Conservation (phyloP, 2,797 vertebrate species). For the Chaetodon trifasciatus region DNA sequence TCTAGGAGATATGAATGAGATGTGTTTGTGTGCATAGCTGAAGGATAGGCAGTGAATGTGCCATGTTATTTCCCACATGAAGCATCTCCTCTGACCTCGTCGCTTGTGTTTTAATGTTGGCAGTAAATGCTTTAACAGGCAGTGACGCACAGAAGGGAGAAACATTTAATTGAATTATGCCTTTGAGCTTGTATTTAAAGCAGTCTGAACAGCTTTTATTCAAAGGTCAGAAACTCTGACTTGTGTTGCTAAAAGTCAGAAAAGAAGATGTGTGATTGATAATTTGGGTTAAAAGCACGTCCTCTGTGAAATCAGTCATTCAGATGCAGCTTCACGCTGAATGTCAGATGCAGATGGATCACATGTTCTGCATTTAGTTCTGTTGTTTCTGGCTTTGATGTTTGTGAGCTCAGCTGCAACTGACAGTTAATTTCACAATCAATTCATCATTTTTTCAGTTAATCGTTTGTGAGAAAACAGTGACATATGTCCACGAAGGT, state of each 20-base stretch:
- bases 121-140: background rate
- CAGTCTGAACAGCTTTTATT: background rate
- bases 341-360: background rate
- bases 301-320: constrained; percentile 3
- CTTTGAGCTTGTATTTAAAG: background rate
- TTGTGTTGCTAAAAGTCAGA: background rate
- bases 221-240: background rate
- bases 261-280: background rate
- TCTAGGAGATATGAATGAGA: background rate
- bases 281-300: background rate
- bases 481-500: background rate
- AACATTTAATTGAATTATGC: background rate
- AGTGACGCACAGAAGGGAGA: background rate
- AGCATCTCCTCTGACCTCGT: background rate
- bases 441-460: background rate
- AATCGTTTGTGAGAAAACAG: background rate
- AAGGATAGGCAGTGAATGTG: too few relatives aligned
- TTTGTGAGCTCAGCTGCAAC: background rate
- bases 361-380: constrained; percentile 28
- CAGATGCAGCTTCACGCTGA: background rate
- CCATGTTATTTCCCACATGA: too few relatives aligned
- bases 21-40: background rate
- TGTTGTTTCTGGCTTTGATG: background rate
- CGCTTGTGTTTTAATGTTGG: background rate
- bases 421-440: background rate